Conservation (phyloP, 2,113 vertebrate genomes). For the Hippocampus comes region DNA sequence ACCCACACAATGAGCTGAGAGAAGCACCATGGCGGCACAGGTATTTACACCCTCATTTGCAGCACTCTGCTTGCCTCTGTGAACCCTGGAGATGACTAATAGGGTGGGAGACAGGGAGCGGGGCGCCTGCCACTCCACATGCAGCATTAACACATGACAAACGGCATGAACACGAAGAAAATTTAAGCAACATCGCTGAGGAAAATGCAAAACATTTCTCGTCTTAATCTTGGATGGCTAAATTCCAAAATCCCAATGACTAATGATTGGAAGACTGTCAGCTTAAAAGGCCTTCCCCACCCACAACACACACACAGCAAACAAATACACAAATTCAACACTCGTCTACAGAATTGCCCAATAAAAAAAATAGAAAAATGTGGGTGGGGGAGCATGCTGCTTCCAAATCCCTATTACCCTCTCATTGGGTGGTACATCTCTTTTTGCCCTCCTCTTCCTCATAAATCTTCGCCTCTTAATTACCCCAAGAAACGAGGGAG, state of each 20-base stretch:
- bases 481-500: conserved; percentile 45
- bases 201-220: conserved; percentile 2
- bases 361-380: conserved; percentile 3
- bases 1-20: conserved; percentile 17
- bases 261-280: conserved; percentile 52
- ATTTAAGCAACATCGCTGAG: neutral
- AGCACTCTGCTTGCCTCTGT: conserved; percentile 6
- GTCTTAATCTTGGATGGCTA: conserved; percentile 43
- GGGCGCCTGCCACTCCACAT: conserved; percentile 8
- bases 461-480: conserved; percentile 50
- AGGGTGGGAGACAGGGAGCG: conserved; percentile 9
- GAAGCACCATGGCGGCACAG: conserved; percentile 18
- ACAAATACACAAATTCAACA: conserved; percentile 29
- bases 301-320: conserved; percentile 12
- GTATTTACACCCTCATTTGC: conserved; percentile 41
- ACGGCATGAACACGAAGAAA: neutral
- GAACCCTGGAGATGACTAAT: conserved; percentile 13
- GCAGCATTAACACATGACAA: conserved; percentile 15
- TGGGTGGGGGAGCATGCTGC: conserved; percentile 15
- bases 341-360: conserved; percentile 16
- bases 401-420: conserved; percentile 49
- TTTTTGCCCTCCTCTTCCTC: conserved; percentile 40
- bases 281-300: conserved; percentile 40
- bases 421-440: conserved; percentile 49
- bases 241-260: conserved; percentile 42